Evolutionary conservation across 1,140 invertebrate species (phyloP), one percentile per base, ranked within the genome.

Genomic region (Formica selysi): DNA sequence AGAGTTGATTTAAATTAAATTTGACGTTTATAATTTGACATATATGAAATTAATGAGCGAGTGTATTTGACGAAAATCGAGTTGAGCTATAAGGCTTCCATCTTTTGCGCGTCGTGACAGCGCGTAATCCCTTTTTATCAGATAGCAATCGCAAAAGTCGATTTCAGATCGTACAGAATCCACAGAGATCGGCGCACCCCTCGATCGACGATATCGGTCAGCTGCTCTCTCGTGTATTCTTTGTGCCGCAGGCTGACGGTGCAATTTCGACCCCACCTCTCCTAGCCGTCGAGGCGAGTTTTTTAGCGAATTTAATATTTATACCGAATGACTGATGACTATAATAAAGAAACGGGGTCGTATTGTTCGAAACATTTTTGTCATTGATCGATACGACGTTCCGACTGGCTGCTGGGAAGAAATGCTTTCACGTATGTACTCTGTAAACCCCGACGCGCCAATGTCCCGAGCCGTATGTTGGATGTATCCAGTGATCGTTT

Each of bases 271-370:
- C 94, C 94, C 94, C 91, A 91, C 26, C 76, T 79, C 87, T 81
- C 62, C 68, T 68, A 87, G 76, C 76, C 89, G 89, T 88, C 90
- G 87, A 86, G 88, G 80, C 84, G 86, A 90, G 91, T 95, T 95
- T 95, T 95, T 95, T 94, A 94, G 92, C 94, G 93, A 94, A 94
- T 95, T 95, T 95, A 95, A 95, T 95, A 95, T 95, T 95, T 95
- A 95, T 94, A 94, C 93, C 91, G 94, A 95, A 94, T 95, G 94
- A 94, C 94, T 95, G 94, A 95, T 95, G 94, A 95, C 94, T 93
- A 91, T 92, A 94, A 95, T 94, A 95, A 94, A 94, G 92, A 94
- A 94, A 94, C 93, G 91, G 94, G 93, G 93, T 91, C 87, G 93
- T 85, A 94, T 95, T 95, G 94, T 95, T 93, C 93, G 93, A 92